phyloP scores from a whole-genome alignment of 2,888 invertebrate species.

The Plusia festucae region DNA sequence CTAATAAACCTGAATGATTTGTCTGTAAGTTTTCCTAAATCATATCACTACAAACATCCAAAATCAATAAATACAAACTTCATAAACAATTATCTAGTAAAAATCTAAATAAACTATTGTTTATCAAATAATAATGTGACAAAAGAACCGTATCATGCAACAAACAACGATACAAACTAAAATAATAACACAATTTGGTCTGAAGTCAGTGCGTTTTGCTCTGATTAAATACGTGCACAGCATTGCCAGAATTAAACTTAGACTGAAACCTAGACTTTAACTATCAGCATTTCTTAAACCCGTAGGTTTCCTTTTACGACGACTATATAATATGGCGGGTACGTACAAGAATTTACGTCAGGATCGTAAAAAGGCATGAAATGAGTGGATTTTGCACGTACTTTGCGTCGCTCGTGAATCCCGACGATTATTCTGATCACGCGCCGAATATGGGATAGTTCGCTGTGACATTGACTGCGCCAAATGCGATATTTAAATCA shows the following conservation, averaged over 20 bases:
- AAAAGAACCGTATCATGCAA: neutral
- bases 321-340: conserved; percentile 42
- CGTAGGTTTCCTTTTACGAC: conserved; percentile 47
- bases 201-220: neutral
- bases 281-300: conserved; percentile 29
- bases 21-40: too few species aligned
- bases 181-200: neutral
- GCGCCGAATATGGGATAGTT: conserved; percentile 57
- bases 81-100: neutral
- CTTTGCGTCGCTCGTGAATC: conserved; percentile 40
- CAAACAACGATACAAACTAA: neutral
- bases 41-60: too few species aligned
- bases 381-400: conserved; percentile 59
- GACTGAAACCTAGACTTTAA: conserved; percentile 20
- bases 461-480: conserved; percentile 54
- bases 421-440: conserved; percentile 53
- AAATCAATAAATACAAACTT: too few species aligned
- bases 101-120: neutral
- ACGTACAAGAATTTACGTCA: conserved; percentile 46
- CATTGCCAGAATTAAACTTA: conserved; percentile 6
- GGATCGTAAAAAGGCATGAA: conserved; percentile 58
- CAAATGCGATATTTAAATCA: conserved; percentile 50
- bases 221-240: neutral
- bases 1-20: too few species aligned
- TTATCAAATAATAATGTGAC: neutral